Evolutionary conservation across 2,113 vertebrate genomes (phyloP), one percentile per base, ranked within the genome.

Genomic region (Cyphomyrus plagiostoma): DNA sequence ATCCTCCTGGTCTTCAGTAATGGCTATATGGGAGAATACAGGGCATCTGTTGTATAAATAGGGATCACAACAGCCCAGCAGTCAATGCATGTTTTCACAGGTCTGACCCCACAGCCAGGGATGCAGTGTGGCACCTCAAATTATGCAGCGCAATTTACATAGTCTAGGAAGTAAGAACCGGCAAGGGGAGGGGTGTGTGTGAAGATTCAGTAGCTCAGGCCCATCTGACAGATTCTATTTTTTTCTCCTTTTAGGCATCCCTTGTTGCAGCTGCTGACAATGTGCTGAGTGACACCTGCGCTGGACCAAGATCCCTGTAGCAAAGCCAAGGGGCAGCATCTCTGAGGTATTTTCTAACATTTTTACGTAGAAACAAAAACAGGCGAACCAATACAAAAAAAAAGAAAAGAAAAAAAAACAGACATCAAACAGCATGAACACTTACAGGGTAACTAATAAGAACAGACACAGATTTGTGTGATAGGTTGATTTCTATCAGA

Each of bases 11-110:
- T 97, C 96, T 97, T 97, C 96, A 92, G 94, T 96, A 95, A 98
- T 97, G 95, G 96, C 96, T 98, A 97, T 92, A 97, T 95, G 94
- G 96, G 96, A 95, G 96, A 96, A 97, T 96, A 97, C 93, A 96
- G 95, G 96, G 95, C 94, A 97, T 97, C 97, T 97, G 97, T 95
- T 96, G 96, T 96, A 97, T 97, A 96, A 96, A 95, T 94, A 94
- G 26, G 94, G 95, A 96, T 95, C 94, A 96, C 96, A 96, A 96
- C 96, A 96, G 96, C 95, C 90, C 94, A 95, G 95, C 95, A 95
- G 96, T 96, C 95, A 96, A 95, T 96, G 96, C 94, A 96, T 93
- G 96, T 95, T 95, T 95, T 96, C 95, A 97, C 95, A 96, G 95
- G 96, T 93, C 95, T 92, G 93, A 95, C 95, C 96, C 94, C 66